Evolutionary conservation across 2,113 vertebrate genomes (phyloP), one percentile per base, ranked within the genome.

Genomic region (Ellobius talpinus): DNA sequence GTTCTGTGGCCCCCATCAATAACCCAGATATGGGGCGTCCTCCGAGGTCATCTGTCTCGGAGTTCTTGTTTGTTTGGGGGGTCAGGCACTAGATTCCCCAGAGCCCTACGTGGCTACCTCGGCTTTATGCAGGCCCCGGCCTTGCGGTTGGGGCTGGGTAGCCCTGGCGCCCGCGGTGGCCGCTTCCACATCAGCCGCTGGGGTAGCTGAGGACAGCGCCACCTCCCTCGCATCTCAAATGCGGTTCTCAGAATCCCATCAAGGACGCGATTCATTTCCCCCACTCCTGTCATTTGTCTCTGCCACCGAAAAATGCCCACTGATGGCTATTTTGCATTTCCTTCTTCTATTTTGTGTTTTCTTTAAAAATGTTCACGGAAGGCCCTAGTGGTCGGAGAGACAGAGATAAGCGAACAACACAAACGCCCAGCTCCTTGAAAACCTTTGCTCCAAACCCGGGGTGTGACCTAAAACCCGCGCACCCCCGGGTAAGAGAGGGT

Each of bases 231-330:
- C 0, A n/a, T 55, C 65, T 47, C 31, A 0, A 61, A 90, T 14
- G 70, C 79, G 31, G 61, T 68, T 90, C 42, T 45, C 94, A 96
- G 91, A 96, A 36, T 78, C 81, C n/a, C 65, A 26, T 97, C 97
- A 97, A 97, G 4, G 42, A n/a, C 88, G 52, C 73, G 24, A 96
- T 97, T 97, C 97, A 95, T 96, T 70, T 23, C 50, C 76, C 68
- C 9, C 66, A 11, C 33, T 14, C 55, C 61, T 2, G 29, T 79
- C 92, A 95, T 97, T 92, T 89, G 96, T 97, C 96, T 96, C 95
- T 97, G 95, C 88, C 97, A 95, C 9, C 1, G 5, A 73, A 92
- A 68, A 93, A 89, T 86, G 97, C 82, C 94, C 63, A 19, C 90
- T 1, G 12, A 90, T 90, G 72, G 61, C 90, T 77, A 42, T 12